Evolutionary conservation across 2,888 invertebrate species (phyloP), one percentile per base, ranked within the genome.

Genomic region (Ctenicera cuprea): DNA sequence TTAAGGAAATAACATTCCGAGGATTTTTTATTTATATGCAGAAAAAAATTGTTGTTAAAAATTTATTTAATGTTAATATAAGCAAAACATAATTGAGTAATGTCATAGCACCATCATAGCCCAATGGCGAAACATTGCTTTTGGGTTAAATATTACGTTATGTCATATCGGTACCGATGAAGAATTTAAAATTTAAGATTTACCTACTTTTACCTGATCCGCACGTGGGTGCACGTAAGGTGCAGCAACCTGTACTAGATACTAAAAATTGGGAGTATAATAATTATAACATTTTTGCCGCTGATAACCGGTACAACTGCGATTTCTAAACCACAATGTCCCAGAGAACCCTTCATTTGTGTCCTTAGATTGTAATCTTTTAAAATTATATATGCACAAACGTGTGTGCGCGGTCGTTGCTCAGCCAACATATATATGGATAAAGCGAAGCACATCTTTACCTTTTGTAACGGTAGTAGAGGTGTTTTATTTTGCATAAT

Each of bases 401-500:
- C 26, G 37, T n/a, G 59, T 26, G 43, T 26, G 43, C 20, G 59
- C 45, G 62, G 62, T 62, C 43, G 26, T 20, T 62, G 62, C 41
- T 14, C 62, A 59, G 14, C n/a, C 30, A 62, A 62, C 37, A 26
- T 41, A 9, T 61, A 26, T 41, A 61, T 41, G 62, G 26, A 20
- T 30, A 14, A 22, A 62, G 45, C 33, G 22, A n/a, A 43, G 45
- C 59, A 37, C 59, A 45, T 62, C 62, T 62, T 62, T 62, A 14
- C 62, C 62, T 62, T 62, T 62, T 62, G 16, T 62, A 45, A 62
- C 62, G 22, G 62, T 62, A 45, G 43, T 26, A 62, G 37, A 59
- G 59, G 59, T 59, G 59, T 59, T 38, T 20, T 20, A 12, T 22
- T 45, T 45, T 62, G 26, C 62, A 62, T 45, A 62, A 45, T 62